Evolutionary conservation across 2,113 vertebrate genomes (phyloP).

Genomic region (Alethe castanea): DNA sequence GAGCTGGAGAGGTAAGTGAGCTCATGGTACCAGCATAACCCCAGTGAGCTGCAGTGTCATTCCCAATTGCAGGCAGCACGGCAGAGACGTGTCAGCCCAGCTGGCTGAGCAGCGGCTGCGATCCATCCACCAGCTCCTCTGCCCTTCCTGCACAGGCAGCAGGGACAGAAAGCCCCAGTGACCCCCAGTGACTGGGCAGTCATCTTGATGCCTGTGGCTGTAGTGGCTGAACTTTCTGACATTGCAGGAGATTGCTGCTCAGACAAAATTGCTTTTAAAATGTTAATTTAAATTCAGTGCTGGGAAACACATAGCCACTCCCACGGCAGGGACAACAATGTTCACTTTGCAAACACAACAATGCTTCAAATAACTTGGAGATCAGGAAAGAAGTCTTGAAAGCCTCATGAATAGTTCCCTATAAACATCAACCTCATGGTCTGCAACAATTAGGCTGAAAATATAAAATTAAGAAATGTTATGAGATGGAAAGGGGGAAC

Average conservation of each 20-base stretch:
- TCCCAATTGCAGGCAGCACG: neutral
- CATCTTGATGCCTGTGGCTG: neutral
- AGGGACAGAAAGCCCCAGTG: neutral
- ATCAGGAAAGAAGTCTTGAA: neutral
- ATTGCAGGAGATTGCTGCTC: neutral
- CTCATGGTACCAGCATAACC: neutral
- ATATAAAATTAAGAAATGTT: neutral
- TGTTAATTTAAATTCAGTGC: neutral
- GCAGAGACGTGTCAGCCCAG: neutral
- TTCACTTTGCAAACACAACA: neutral
- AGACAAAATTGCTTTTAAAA: neutral
- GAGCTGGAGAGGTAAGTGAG: neutral
- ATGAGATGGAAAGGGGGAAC: neutral
- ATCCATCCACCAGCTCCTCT: neutral
- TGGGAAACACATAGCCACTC: neutral
- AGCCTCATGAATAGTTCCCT: neutral
- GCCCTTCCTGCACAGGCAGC: neutral
- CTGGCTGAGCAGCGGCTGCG: accelerated
- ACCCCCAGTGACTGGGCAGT: neutral
- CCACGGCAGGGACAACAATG: neutral
- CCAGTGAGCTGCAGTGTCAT: neutral
- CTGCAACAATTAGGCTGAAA: neutral
- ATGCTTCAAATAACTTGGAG: neutral
- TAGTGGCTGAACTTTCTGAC: neutral
- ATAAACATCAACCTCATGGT: neutral